Evolutionary conservation across 2,797 vertebrate species (phyloP).

Genomic region (Epinephelus malabaricus): DNA sequence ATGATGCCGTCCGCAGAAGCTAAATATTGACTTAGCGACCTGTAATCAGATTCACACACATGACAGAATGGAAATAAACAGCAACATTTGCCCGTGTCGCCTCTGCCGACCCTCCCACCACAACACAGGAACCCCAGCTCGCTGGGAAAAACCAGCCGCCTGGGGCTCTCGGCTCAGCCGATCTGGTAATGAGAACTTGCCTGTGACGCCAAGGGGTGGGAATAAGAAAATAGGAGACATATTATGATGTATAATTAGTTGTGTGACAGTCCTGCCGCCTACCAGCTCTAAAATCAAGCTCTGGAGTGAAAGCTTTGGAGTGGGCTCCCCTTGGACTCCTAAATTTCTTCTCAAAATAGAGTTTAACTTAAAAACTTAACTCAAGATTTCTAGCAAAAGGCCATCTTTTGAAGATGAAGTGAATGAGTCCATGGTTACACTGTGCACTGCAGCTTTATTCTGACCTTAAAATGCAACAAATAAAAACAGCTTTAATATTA

Average conservation of each 20-base stretch:
- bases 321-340: slow-evolving; percentile 24
- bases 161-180: slow-evolving; percentile 68
- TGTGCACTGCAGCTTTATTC: background rate
- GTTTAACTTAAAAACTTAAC: slow-evolving; percentile 20
- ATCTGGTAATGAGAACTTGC: slow-evolving; percentile 79
- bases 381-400: slow-evolving; percentile 13
- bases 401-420: background rate
- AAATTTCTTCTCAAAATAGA: slow-evolving; percentile 44
- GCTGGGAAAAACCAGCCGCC: slow-evolving; percentile 69
- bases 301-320: slow-evolving; percentile 35
- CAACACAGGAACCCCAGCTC: slow-evolving; percentile 76
- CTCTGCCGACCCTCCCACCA: slow-evolving; percentile 80
- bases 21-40: slow-evolving; percentile 90
- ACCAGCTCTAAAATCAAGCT: slow-evolving; percentile 49
- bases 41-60: slow-evolving; percentile 90
- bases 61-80: slow-evolving; percentile 89
- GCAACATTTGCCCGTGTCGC: slow-evolving; percentile 80
- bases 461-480: background rate
- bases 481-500: background rate
- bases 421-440: background rate
- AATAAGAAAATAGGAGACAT: slow-evolving; percentile 72
- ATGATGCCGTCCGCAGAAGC: slow-evolving; percentile 85
- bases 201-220: slow-evolving; percentile 71
- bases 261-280: slow-evolving; percentile 53
- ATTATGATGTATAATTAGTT: slow-evolving; percentile 76